Conservation (phyloP, 2,888 invertebrate genomes). For the Athrips mouffetella region DNA sequence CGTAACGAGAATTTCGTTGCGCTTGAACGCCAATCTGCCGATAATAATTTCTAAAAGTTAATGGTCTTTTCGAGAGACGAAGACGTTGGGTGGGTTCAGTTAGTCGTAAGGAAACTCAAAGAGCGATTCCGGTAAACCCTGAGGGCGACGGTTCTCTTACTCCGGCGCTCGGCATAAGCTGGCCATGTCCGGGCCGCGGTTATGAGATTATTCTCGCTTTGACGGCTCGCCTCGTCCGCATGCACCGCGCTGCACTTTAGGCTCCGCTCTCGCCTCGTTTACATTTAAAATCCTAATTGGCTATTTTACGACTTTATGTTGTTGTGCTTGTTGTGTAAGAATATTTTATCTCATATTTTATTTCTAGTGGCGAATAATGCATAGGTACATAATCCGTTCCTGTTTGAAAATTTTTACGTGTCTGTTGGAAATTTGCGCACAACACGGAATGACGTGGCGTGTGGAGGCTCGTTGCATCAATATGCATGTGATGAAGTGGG, state of each 20-base stretch:
- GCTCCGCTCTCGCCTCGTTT: constrained; percentile 43
- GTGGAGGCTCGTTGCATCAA: constrained; percentile 11
- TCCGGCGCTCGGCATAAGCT: constrained; percentile 54
- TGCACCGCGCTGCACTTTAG: constrained; percentile 52
- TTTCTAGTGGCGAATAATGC: constrained; percentile 16
- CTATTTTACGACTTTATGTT: constrained; percentile 45
- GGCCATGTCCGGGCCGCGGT: constrained; percentile 58
- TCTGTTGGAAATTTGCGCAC: constrained; percentile 9
- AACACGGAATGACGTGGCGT: not conserved
- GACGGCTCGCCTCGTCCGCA: constrained; percentile 52
- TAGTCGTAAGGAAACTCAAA: constrained; percentile 38
- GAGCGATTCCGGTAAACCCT: constrained; percentile 58
- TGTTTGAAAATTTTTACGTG: constrained; percentile 13
- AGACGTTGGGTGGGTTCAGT: not conserved
- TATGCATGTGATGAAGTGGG: constrained; percentile 9
- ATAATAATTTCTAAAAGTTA: constrained; percentile 44
- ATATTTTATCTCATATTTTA: constrained; percentile 29
- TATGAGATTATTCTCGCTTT: constrained; percentile 74
- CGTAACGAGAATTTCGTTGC: constrained; percentile 51
- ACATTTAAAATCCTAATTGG: constrained; percentile 62
- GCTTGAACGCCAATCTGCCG: constrained; percentile 41
- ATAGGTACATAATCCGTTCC: constrained; percentile 16
- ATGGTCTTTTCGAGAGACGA: constrained; percentile 30
- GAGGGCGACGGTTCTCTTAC: constrained; percentile 38
- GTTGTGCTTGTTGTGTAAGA: constrained; percentile 33